Conservation (phyloP, 2,888 invertebrate species). For the Rhagonycha lutea region DNA sequence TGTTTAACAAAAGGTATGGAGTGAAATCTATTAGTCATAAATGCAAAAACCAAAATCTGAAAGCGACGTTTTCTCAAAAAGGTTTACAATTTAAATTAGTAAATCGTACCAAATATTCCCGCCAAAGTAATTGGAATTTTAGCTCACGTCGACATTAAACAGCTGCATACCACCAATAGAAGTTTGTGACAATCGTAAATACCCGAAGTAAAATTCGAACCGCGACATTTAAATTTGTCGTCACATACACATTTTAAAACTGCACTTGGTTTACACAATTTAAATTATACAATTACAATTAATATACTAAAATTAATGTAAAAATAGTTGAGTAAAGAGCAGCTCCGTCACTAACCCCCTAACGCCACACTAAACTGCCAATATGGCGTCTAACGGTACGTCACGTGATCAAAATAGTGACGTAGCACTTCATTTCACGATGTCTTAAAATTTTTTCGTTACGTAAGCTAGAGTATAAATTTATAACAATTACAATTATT, state of each 20-base stretch:
- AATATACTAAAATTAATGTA: neutral
- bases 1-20: slow-evolving; percentile 8
- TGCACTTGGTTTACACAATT: slow-evolving; percentile 1
- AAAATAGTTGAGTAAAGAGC: slow-evolving; percentile 22
- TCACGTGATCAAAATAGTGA: slow-evolving; percentile 63
- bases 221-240: slow-evolving; percentile 52
- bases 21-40: slow-evolving; percentile 10
- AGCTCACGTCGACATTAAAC: slow-evolving; percentile 47
- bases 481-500: slow-evolving; percentile 34
- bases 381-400: slow-evolving; percentile 63
- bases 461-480: slow-evolving; percentile 49
- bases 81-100: slow-evolving; percentile 14
- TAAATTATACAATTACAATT: neutral
- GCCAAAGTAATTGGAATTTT: slow-evolving; percentile 40
- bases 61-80: neutral
- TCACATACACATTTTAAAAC: slow-evolving; percentile 14
- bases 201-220: slow-evolving; percentile 51
- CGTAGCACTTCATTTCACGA: slow-evolving; percentile 53
- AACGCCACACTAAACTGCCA: slow-evolving; percentile 59
- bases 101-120: slow-evolving; percentile 39
- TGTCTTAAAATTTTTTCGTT: slow-evolving; percentile 52
- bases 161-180: slow-evolving; percentile 56
- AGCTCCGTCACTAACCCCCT: slow-evolving; percentile 57
- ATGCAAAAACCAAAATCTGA: neutral
- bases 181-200: slow-evolving; percentile 54